Percentiles rank a stretch among this genome's conserved stretches.
These are phyloP conservation scores for Akabosia matsudoensis DNA, from an alignment of 1,140 invertebrate genomes.

Conservation along the genomic window DNA sequence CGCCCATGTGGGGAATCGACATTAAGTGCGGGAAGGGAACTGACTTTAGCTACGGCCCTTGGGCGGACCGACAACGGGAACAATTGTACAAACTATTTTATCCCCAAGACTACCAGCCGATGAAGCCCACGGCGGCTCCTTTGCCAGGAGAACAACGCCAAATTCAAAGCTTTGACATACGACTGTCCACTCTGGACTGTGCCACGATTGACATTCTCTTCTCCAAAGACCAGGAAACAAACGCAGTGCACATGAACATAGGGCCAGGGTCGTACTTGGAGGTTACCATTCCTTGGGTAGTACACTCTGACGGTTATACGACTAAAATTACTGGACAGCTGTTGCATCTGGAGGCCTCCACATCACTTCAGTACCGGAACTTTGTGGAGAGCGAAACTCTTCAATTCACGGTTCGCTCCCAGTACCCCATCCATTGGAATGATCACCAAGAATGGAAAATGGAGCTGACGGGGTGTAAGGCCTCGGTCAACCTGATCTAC, in stretches of 20 bases:
- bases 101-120: conserved; percentile 77
- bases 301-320: conserved; percentile 76
- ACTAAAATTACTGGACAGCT: conserved; percentile 89
- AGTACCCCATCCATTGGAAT: conserved; percentile 91
- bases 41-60: conserved; percentile 96
- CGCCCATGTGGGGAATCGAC: conserved; percentile 90
- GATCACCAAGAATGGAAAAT: conserved; percentile 89
- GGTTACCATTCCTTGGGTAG: conserved; percentile 91
- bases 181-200: conserved; percentile 82
- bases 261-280: conserved; percentile 91
- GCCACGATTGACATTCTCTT: conserved; percentile 93
- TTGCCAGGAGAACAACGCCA: conserved; percentile 80
- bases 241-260: conserved; percentile 91
- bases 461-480: conserved; percentile 87
- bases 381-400: conserved; percentile 90
- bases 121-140: conserved; percentile 62
- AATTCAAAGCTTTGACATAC: conserved; percentile 87
- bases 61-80: conserved; percentile 94
- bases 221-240: conserved; percentile 94
- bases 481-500: conserved; percentile 85
- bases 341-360: conserved; percentile 88
- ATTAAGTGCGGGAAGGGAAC: conserved; percentile 91
- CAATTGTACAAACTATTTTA: conserved; percentile 95
- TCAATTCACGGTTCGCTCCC: conserved; percentile 80
- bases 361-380: conserved; percentile 82